Conservation (phyloP, 2,113 vertebrate species). For the Mus pahari region DNA sequence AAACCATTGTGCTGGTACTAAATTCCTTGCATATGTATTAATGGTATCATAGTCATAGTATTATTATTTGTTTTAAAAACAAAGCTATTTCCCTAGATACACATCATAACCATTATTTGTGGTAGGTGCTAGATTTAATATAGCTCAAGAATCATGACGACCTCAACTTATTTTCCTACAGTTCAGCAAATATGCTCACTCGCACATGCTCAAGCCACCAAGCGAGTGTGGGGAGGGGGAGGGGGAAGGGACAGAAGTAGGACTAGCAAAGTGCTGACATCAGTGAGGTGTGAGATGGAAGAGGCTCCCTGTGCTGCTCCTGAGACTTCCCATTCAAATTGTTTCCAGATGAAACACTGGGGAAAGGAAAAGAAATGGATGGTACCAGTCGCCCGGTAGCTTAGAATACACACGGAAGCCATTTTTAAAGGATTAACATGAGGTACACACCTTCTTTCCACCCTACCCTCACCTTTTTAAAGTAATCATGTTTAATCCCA, state of each 20-base stretch:
- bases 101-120: neutral
- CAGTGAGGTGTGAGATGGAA: neutral
- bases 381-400: neutral
- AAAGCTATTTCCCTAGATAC: neutral
- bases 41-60: neutral
- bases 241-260: neutral
- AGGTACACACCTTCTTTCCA: neutral
- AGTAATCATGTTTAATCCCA: neutral
- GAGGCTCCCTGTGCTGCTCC: neutral
- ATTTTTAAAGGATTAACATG: constrained; percentile 20
- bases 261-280: neutral
- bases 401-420: neutral
- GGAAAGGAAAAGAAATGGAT: neutral
- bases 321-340: neutral
- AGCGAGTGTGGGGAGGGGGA: too few species aligned
- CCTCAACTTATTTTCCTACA: constrained; percentile 22
- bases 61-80: neutral
- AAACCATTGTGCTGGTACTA: neutral
- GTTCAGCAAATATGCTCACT: neutral
- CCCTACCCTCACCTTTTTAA: neutral
- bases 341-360: neutral
- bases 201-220: neutral
- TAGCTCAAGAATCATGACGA: neutral
- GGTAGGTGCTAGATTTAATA: constrained; percentile 1
- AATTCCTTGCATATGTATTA: neutral